Percentiles rank a stretch among this genome's conserved stretches.
phyloP scores from a whole-genome alignment of 2,888 invertebrate species.

The Labia minor region DNA sequence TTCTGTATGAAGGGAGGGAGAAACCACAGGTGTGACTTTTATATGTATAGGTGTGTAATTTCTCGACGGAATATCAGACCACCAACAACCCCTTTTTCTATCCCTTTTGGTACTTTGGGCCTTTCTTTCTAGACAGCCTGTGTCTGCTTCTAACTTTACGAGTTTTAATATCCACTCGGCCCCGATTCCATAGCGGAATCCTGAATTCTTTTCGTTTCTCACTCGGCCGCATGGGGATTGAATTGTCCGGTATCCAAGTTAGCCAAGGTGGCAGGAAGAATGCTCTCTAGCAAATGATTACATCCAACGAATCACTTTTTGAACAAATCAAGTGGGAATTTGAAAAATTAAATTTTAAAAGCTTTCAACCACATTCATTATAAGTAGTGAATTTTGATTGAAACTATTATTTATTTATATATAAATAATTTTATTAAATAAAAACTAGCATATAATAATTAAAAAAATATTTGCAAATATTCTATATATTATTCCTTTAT shows the following conservation, averaged over 20 bases:
- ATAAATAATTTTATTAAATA: no score
- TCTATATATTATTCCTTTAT: no score
- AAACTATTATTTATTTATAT: no score
- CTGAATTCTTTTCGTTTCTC: neutral
- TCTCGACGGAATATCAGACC: slow-evolving; percentile 20
- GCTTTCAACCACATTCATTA: no score
- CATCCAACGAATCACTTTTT: no score
- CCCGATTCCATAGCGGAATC: neutral
- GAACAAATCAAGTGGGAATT: no score
- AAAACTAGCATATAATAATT: no score
- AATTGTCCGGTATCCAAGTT: neutral
- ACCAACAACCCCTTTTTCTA: neutral
- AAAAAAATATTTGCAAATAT: no score
- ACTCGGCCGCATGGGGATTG: neutral
- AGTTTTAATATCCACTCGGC: slow-evolving; percentile 24
- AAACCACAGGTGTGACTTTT: slow-evolving; percentile 24
- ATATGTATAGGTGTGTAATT: slow-evolving; percentile 25
- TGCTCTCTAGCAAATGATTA: no score
- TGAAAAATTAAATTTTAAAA: no score
- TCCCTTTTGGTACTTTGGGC: neutral
- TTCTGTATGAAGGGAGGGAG: slow-evolving; percentile 15
- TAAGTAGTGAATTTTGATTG: no score
- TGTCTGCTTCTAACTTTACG: slow-evolving; percentile 23
- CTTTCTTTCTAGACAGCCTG: neutral
- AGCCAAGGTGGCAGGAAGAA: no score